Evolutionary conservation across 1,140 invertebrate species (phyloP), one percentile per base, ranked within the genome.

Genomic region (Pinna nobilis): DNA sequence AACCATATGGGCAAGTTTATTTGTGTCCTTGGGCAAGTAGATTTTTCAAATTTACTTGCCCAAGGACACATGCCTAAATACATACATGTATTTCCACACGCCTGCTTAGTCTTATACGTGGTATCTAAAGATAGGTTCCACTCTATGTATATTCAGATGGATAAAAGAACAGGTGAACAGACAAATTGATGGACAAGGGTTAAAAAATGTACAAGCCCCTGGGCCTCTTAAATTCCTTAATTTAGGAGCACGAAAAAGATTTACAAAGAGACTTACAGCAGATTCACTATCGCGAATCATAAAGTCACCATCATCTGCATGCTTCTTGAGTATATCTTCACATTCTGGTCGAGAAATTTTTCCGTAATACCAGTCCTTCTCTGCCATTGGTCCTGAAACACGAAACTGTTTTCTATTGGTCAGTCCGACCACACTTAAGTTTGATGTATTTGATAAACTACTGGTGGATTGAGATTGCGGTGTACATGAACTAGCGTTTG

Each of bases 261-360:
- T 61, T 3, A 74, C 20, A 44, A 18, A 18, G 39, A 61, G 72
- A 92, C 94, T 94, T 90, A 99, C 97, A 91, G 98, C 98, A 84
- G 97, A 98, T 92, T 99, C 98, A 89, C 96, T 98, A 90, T 99
- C 97, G 84, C 98, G 91, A 84, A 99, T 97, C 79, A 99, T 93
- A 91, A 99, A 99, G 90, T 99, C 98, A 28, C 98, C 98, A 90
- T 99, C 96, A 81, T 95, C 94, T 25, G 96, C 98, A 89, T 95
- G 94, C 83, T 96, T 94, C 90, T 96, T 97, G 78, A 99, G 92
- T 83, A 99, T 90, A 76, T 94, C 93, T 90, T 99, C 98, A 91
- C 97, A 98, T 87, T 98, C 96, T 76, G 94, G 94, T 77, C 98
- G 92, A 25, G 96, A 95, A 80, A 99, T 97, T 81, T 93, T 94